phyloP scores from a whole-genome alignment of 2,888 invertebrate genomes.

The Microplitis manilae region DNA sequence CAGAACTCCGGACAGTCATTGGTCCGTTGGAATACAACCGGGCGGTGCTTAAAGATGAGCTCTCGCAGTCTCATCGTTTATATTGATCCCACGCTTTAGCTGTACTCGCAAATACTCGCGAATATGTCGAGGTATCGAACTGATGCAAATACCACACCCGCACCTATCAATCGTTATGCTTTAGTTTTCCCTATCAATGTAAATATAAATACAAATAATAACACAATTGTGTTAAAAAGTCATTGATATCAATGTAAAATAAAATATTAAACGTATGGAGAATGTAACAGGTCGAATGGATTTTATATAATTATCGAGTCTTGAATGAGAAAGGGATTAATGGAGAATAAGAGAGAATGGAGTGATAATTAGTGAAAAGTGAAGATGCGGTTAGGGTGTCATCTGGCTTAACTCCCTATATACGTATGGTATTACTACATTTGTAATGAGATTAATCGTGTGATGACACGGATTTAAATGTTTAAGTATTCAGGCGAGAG shows the following conservation, averaged over 20 bases:
- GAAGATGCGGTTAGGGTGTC: slow-evolving; percentile 35
- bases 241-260: too few species aligned
- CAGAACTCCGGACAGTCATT: slow-evolving; percentile 55
- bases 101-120: slow-evolving; percentile 15
- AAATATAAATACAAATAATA: neutral
- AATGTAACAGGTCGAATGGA: slow-evolving; percentile 4
- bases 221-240: too few species aligned
- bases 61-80: slow-evolving; percentile 71
- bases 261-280: neutral
- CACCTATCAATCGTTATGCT: slow-evolving; percentile 30
- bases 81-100: slow-evolving; percentile 64
- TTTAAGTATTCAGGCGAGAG: slow-evolving; percentile 8
- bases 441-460: slow-evolving; percentile 21
- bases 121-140: slow-evolving; percentile 14
- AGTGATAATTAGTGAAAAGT: slow-evolving; percentile 13
- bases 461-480: slow-evolving; percentile 26
- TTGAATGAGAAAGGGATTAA: neutral
- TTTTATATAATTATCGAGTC: slow-evolving; percentile 4
- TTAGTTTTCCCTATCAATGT: slow-evolving; percentile 13
- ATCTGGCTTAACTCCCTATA: slow-evolving; percentile 10
- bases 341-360: neutral
- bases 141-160: slow-evolving; percentile 19
- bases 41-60: slow-evolving; percentile 71
- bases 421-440: slow-evolving; percentile 21
- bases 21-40: slow-evolving; percentile 56